A percentile compares a stretch with the other conserved stretches of the same genome.
Evolutionary conservation across 2,888 invertebrate genomes (phyloP).

Genomic region (Drosophila glabriapex): DNA sequence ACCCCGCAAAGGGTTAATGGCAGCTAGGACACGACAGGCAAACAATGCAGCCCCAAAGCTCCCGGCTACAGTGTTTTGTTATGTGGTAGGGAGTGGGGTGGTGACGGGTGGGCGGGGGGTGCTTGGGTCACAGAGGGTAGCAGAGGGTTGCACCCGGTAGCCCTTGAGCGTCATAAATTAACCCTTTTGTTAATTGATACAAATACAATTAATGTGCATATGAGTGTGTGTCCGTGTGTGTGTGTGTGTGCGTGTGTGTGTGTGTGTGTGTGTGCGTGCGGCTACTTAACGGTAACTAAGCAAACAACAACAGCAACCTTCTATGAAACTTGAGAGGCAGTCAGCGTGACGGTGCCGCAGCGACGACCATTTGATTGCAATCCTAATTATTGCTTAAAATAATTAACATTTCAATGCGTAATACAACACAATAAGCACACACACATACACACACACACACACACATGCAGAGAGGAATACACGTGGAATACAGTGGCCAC

Average conservation of each 20-base stretch:
- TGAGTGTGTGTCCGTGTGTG: slow-evolving; percentile 22
- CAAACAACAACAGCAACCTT: slow-evolving; percentile 59
- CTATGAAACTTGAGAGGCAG: slow-evolving; percentile 34
- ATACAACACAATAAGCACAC: slow-evolving; percentile 64
- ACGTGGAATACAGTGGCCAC: slow-evolving; percentile 23
- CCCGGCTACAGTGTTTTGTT: not conserved
- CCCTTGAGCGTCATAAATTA: slow-evolving; percentile 84
- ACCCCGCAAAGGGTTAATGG: slow-evolving; percentile 63
- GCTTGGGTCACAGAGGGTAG: slow-evolving; percentile 20
- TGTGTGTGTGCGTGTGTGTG: slow-evolving; percentile 17
- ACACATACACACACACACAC: slow-evolving; percentile 17
- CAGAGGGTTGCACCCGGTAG: slow-evolving; percentile 33
- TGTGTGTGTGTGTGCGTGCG: slow-evolving; percentile 34
- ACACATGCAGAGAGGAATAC: slow-evolving; percentile 30
- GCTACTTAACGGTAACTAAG: slow-evolving; percentile 80
- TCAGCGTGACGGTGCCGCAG: slow-evolving; percentile 47
- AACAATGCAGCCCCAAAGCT: slow-evolving; percentile 64
- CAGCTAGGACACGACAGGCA: slow-evolving; percentile 51
- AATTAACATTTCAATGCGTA: slow-evolving; percentile 82
- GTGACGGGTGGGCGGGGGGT: not conserved
- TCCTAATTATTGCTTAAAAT: slow-evolving; percentile 81
- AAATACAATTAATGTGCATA: slow-evolving; percentile 82
- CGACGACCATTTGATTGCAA: slow-evolving; percentile 74
- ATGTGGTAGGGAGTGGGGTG: not conserved
- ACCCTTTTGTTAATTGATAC: slow-evolving; percentile 86